These are phyloP conservation scores for Stylophora pistillata DNA, from an alignment of 64 coral and sea anemone genomes.

Conservation along the genomic window DNA sequence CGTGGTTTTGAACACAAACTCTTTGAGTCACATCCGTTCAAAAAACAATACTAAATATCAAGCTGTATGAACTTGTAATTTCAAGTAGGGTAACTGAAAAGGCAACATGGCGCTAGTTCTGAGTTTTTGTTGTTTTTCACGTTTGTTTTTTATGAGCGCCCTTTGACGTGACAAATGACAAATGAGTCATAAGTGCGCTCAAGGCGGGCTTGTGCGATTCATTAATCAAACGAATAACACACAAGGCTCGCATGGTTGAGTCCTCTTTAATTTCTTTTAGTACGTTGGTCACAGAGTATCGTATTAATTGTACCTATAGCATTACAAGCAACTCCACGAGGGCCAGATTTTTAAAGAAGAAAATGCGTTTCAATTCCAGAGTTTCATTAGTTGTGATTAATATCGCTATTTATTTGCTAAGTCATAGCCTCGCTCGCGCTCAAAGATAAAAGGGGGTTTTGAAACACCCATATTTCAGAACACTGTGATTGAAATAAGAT, in stretches of 20 bases:
- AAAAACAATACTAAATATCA: background rate
- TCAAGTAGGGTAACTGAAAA: background rate
- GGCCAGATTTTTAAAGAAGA: background rate
- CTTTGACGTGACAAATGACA: conserved; percentile 22
- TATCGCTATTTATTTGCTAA: conserved; percentile 8
- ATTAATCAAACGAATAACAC: conserved; percentile 19
- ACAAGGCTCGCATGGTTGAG: background rate
- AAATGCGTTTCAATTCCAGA: background rate
- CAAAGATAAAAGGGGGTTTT: background rate
- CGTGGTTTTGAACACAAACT: background rate
- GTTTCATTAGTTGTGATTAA: background rate
- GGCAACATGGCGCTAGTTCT: background rate
- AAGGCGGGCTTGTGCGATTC: conserved; percentile 10
- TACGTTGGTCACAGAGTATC: background rate
- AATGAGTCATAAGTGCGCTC: conserved; percentile 18
- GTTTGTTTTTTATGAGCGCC: conserved; percentile 13
- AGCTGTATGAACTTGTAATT: background rate
- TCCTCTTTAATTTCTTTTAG: conserved; percentile 10
- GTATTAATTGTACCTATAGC: background rate
- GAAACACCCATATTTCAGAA: conserved; percentile 19
- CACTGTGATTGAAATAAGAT: background rate
- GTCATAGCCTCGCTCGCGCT: background rate
- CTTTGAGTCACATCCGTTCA: background rate
- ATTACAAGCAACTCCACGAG: background rate
- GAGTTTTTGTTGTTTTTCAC: background rate